Conservation (phyloP, 2,797 vertebrate genomes). For the Martes flavigula region DNA sequence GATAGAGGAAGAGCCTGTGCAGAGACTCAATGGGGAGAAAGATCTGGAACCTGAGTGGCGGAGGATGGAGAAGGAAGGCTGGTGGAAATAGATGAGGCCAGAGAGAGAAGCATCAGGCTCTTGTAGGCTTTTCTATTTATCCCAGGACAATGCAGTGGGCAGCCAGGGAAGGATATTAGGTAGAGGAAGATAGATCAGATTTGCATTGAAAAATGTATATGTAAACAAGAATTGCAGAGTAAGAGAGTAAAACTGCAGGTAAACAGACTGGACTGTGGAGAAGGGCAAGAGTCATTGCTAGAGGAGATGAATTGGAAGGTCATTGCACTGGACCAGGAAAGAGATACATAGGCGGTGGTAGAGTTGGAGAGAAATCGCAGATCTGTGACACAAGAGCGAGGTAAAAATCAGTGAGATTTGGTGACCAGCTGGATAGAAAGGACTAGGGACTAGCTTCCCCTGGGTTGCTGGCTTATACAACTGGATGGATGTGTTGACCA, state of each 20-base stretch:
- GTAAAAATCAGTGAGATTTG: background rate
- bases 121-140: background rate
- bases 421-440: background rate
- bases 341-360: background rate
- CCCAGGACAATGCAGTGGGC: background rate
- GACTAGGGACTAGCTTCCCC: background rate
- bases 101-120: background rate
- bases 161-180: background rate
- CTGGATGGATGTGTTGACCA: background rate
- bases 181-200: background rate
- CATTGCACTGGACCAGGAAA: background rate
- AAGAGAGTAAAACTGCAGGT: background rate
- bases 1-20: background rate
- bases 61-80: background rate
- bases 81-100: background rate
- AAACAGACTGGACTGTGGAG: background rate
- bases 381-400: background rate
- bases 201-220: background rate
- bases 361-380: background rate
- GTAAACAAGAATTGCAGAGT: background rate
- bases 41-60: background rate
- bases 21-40: background rate
- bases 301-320: background rate
- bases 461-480: background rate
- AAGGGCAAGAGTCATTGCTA: background rate